Conservation (phyloP, 2,113 vertebrate species). For the Emydocephalus ijimae region DNA sequence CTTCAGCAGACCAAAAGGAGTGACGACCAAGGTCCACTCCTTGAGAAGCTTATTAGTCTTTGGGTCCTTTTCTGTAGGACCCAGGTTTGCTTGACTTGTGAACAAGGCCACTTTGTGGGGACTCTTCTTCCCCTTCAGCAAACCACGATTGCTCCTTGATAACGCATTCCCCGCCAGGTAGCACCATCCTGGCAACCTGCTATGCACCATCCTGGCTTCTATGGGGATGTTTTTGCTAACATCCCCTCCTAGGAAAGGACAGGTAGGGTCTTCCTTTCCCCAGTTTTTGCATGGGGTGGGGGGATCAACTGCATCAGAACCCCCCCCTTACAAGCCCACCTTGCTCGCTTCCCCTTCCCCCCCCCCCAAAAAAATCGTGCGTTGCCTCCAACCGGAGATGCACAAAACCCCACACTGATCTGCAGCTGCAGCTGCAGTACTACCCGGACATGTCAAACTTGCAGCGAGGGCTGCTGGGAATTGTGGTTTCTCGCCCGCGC, state of each 20-base stretch:
- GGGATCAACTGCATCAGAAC: neutral
- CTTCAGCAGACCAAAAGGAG: constrained; percentile 76
- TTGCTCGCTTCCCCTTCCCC: no score
- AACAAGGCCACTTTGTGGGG: neutral
- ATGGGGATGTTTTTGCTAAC: neutral
- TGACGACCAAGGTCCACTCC: constrained; percentile 76
- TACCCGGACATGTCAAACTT: accelerated
- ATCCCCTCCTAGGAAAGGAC: neutral
- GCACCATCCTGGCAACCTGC: neutral
- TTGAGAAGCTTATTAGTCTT: constrained; percentile 43
- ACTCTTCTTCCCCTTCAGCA: neutral
- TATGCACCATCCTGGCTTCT: neutral
- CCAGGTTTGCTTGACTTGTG: neutral
- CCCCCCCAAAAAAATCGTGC: neutral
- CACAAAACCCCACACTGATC: neutral
- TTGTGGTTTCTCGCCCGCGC: constrained; percentile 17
- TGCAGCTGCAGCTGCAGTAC: neutral
- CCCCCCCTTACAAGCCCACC: accelerated
- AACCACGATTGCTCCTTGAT: neutral
- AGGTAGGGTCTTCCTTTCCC: neutral
- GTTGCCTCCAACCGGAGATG: neutral
- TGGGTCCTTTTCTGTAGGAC: neutral
- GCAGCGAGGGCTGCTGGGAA: constrained; percentile 45
- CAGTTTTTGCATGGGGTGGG: neutral
- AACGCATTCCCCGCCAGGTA: neutral